Evolutionary conservation across 2,797 vertebrate species (phyloP).

Genomic region (Ctenopoma multispine): DNA sequence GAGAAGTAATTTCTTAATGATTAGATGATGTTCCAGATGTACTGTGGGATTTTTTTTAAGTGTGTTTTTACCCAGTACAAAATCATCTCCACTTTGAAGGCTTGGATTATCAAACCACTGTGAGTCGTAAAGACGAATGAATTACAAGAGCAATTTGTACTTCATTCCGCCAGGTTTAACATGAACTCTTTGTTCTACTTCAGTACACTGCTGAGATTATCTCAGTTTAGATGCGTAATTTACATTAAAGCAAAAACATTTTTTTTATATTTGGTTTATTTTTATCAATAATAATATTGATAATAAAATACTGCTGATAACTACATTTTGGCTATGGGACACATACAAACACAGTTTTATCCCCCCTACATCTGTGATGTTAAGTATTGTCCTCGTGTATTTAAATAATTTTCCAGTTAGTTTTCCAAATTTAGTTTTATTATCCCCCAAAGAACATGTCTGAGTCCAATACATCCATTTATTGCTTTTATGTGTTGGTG

Average conservation of each 20-base stretch:
- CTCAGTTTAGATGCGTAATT: constrained; percentile 24
- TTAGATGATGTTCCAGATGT: constrained; percentile 52
- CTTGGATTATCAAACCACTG: constrained; percentile 6
- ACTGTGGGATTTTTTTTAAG: constrained; percentile 28
- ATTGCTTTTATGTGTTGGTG: constrained; percentile 17
- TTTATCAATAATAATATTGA: not conserved
- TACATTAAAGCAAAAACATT: constrained; percentile 14
- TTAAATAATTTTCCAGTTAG: not conserved
- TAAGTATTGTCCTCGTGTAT: no score
- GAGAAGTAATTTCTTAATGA: constrained; percentile 56
- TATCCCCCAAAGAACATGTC: constrained; percentile 13
- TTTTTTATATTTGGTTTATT: no score
- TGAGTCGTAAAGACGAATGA: constrained; percentile 3
- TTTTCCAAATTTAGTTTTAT: constrained; percentile 20
- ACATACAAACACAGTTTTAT: not conserved
- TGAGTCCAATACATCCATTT: not conserved
- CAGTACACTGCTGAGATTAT: constrained; percentile 26
- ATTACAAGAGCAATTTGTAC: constrained; percentile 33
- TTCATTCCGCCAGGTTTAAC: constrained; percentile 21
- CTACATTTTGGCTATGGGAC: not conserved
- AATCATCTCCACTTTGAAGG: constrained; percentile 9
- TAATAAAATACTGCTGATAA: constrained; percentile 12
- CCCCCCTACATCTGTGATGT: no score
- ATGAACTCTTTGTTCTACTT: constrained; percentile 34
- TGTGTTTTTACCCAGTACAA: constrained; percentile 7